Evolutionary conservation across 2,888 invertebrate genomes (phyloP).

Genomic region (Octonoba sinensis): DNA sequence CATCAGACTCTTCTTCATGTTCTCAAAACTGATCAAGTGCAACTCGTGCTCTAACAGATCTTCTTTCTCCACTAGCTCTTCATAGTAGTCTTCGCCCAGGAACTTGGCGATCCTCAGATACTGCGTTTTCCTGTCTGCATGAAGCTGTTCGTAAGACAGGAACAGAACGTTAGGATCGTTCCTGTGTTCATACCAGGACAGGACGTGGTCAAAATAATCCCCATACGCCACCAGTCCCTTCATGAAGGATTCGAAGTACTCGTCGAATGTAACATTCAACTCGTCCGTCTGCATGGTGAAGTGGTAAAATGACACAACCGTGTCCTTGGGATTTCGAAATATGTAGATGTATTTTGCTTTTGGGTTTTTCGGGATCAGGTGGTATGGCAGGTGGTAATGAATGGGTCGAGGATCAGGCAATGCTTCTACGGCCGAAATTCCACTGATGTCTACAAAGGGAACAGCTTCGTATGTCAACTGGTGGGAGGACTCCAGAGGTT

Average conservation of each 20-base stretch:
- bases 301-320: slow-evolving; percentile 72
- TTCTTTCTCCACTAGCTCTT: slow-evolving; percentile 25
- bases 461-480: slow-evolving; percentile 64
- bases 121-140: slow-evolving; percentile 66
- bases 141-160: slow-evolving; percentile 72
- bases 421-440: slow-evolving; percentile 25
- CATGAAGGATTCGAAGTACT: slow-evolving; percentile 71
- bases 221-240: slow-evolving; percentile 69
- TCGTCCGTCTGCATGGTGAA: slow-evolving; percentile 67
- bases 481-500: slow-evolving; percentile 66
- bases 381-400: slow-evolving; percentile 58
- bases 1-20: slow-evolving; percentile 61
- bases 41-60: slow-evolving; percentile 37
- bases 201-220: slow-evolving; percentile 65
- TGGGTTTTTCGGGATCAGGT: slow-evolving; percentile 46
- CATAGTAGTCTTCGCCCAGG: slow-evolving; percentile 57
- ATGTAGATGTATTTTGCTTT: slow-evolving; percentile 70
- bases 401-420: slow-evolving; percentile 55
- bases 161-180: slow-evolving; percentile 69
- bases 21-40: slow-evolving; percentile 54
- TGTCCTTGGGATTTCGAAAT: slow-evolving; percentile 73
- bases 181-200: slow-evolving; percentile 64
- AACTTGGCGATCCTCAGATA: slow-evolving; percentile 66
- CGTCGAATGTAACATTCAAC: slow-evolving; percentile 67
- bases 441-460: slow-evolving; percentile 58